Evolutionary conservation across 1,140 invertebrate species (phyloP).

Genomic region (Rhagoletis pomonella): DNA sequence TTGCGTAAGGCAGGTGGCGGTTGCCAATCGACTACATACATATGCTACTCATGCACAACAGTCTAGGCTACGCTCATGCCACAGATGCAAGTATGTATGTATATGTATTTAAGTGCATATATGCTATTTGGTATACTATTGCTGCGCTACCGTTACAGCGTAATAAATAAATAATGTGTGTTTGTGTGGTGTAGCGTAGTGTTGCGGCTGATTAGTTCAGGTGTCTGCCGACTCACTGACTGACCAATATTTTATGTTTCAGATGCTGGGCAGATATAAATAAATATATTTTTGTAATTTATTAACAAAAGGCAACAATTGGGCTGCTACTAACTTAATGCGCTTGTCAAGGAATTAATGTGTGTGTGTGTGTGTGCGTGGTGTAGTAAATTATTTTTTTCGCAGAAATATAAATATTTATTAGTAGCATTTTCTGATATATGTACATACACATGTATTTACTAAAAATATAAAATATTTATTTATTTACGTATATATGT

Average conservation of each 20-base stretch:
- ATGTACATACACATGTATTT: background rate
- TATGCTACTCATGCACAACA: background rate
- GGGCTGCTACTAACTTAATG: background rate
- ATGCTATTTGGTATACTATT: conserved; percentile 8
- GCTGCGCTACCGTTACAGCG: conserved; percentile 33
- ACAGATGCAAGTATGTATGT: background rate
- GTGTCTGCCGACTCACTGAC: conserved; percentile 16
- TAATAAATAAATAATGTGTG: background rate
- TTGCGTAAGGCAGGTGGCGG: conserved; percentile 50
- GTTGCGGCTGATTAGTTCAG: conserved; percentile 42
- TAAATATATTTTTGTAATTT: background rate
- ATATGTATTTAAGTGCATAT: background rate
- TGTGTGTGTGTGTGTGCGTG: background rate
- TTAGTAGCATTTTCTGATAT: no score
- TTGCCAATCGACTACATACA: background rate
- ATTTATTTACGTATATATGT: background rate
- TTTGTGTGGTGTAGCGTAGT: background rate
- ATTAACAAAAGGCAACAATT: background rate
- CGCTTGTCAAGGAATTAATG: background rate
- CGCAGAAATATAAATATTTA: conserved; percentile 2
- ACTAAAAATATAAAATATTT: background rate
- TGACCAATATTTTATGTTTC: conserved; percentile 15
- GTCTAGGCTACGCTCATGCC: background rate
- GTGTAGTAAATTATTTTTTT: background rate
- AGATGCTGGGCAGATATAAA: background rate